Conservation (phyloP, 2,113 vertebrate genomes). For the Fregetta grallaria region DNA sequence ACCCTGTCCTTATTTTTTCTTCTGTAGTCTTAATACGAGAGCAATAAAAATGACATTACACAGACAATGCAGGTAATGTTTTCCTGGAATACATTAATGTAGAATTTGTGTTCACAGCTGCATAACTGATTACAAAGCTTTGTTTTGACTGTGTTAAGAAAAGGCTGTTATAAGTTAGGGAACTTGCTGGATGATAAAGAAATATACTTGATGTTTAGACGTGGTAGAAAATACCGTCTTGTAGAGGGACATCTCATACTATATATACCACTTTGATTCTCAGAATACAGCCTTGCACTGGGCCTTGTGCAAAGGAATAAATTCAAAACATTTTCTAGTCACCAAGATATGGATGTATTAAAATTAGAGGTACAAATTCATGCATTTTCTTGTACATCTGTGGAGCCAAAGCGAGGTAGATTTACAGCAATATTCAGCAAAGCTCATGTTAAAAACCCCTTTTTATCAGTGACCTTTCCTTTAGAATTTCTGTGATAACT, state of each 20-base stretch:
- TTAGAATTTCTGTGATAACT: slow-evolving; percentile 56
- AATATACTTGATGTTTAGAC: background rate
- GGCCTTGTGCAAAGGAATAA: background rate
- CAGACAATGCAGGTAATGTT: background rate
- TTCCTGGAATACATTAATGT: background rate
- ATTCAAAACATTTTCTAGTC: background rate
- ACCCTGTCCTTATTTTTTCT: background rate
- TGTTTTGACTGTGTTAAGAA: background rate
- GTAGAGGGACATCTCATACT: background rate
- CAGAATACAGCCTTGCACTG: background rate
- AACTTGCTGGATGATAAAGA: background rate
- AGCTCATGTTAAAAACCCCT: slow-evolving; percentile 7
- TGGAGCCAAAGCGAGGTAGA: slow-evolving; percentile 3
- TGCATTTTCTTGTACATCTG: slow-evolving; percentile 30
- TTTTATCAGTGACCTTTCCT: slow-evolving; percentile 35
- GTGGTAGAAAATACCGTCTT: background rate
- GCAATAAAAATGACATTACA: background rate
- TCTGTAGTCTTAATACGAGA: background rate
- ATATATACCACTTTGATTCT: background rate
- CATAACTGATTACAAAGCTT: background rate
- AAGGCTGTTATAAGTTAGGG: background rate
- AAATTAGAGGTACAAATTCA: slow-evolving; percentile 33
- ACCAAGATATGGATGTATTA: slow-evolving; percentile 18
- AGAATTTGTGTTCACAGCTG: background rate
- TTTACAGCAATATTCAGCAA: slow-evolving; percentile 36